These are phyloP conservation scores for Eristalinus sepulchralis DNA, from an alignment of 2,888 invertebrate species.

Conservation along the genomic window DNA sequence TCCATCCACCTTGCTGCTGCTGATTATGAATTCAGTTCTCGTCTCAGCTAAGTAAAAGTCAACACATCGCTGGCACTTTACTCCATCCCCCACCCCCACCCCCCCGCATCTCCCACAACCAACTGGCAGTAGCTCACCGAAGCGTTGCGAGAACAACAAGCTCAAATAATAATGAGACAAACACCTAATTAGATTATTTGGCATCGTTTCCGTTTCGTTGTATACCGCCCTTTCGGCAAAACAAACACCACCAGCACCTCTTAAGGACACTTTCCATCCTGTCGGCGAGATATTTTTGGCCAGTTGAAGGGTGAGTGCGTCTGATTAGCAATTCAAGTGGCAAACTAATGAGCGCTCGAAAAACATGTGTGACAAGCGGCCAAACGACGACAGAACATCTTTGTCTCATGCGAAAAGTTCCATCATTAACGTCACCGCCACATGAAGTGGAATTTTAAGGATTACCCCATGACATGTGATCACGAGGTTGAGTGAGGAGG, in stretches of 20 bases:
- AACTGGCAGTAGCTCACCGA: not conserved
- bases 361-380: constrained; percentile 56
- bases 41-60: constrained; percentile 36
- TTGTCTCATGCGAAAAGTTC: constrained; percentile 41
- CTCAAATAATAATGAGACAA: constrained; percentile 62
- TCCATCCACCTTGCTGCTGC: not conserved
- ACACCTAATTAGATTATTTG: constrained; percentile 68
- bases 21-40: constrained; percentile 28
- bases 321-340: constrained; percentile 62
- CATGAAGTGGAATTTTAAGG: constrained; percentile 46
- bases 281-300: not conserved
- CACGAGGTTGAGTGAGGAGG: not conserved
- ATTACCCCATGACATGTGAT: constrained; percentile 45
- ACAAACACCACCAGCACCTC: not conserved
- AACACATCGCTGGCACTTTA: constrained; percentile 26
- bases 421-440: constrained; percentile 27
- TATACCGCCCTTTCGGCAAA: not conserved
- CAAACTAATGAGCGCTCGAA: constrained; percentile 49
- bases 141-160: constrained; percentile 17
- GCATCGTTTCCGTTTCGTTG: constrained; percentile 16
- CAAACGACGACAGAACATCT: constrained; percentile 3
- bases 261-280: not conserved
- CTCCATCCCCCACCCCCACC: not conserved
- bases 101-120: not conserved
- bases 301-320: not conserved